These are phyloP conservation scores for Columba livia DNA, from an alignment of 2,113 vertebrate species.

Conservation along the genomic window DNA sequence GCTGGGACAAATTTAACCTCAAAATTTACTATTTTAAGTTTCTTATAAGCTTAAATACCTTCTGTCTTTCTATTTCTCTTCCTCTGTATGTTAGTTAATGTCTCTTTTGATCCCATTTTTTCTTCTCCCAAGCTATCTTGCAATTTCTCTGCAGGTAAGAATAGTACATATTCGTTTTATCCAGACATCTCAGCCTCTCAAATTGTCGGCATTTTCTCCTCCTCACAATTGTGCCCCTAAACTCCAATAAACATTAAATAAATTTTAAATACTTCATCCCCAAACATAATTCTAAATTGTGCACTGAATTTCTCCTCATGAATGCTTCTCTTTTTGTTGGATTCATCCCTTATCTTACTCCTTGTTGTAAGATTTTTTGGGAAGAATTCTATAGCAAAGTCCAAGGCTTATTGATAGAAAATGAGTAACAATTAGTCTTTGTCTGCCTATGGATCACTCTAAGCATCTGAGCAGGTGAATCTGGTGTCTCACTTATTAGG, in stretches of 20 bases:
- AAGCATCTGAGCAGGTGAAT: not conserved
- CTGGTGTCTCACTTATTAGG: not conserved
- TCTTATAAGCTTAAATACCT: not conserved
- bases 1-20: not conserved
- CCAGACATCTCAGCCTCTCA: not conserved
- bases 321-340: not conserved
- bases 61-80: not conserved
- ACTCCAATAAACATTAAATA: not conserved
- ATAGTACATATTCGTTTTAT: not conserved
- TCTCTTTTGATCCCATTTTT: not conserved
- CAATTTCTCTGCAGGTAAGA: not conserved
- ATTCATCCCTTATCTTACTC: not conserved
- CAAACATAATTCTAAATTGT: not conserved
- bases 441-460: not conserved
- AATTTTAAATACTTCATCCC: not conserved
- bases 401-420: not conserved
- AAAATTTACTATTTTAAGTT: not conserved
- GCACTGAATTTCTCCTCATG: not conserved
- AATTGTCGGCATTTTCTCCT: not conserved
- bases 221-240: not conserved
- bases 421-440: not conserved
- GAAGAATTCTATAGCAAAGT: not conserved
- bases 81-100: not conserved
- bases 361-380: not conserved
- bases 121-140: not conserved